Evolutionary conservation across 2,888 invertebrate species (phyloP), one percentile per base, ranked within the genome.

Genomic region (Fragum sueziense): DNA sequence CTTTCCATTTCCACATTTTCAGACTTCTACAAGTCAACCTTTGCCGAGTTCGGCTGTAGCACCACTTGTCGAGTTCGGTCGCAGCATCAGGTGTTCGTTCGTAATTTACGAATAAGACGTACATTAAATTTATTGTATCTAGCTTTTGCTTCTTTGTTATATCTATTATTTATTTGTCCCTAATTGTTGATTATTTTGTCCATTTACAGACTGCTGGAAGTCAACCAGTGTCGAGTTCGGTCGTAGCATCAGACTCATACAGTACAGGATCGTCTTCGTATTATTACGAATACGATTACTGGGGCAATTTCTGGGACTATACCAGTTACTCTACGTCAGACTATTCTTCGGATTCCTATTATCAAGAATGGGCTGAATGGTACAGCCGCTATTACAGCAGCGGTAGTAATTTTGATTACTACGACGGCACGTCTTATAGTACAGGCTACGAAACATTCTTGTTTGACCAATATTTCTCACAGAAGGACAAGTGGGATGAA

Each of bases 401-500:
- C 27, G n/a, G n/a, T 9, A 31, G 52, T 14, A n/a, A 41, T 14
- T 65, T 33, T 14, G 20, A 22, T 2, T 34, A 74, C 33, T 65
- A 41, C 27, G 41, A 27, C 9, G 65, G 41, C 11, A 9, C 4
- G 0, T 20, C 22, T 6, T 65, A 37, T 41, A 3, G 29, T 22
- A 6, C n/a, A 3, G 75, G 70, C 0, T 31, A 37, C 47, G 33
- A 51, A 17, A 52, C 59, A 25, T 76, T 27, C 51, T 14, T 76
- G 37, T 47, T 57, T 27, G 72, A 77, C 47, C 68, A 77, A 27
- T 57, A 72, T n/a, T 51, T 59, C 29, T 71, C 70, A n/a, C 80
- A 73, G 11, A 80, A 79, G 29, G 82, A 82, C 54, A 65, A 76
- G 29, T 85, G 85, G 85, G 67, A 75, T 25, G 59, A 69, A 11